Evolutionary conservation across 2,797 vertebrate species (phyloP).

Genomic region (Artibeus lituratus): DNA sequence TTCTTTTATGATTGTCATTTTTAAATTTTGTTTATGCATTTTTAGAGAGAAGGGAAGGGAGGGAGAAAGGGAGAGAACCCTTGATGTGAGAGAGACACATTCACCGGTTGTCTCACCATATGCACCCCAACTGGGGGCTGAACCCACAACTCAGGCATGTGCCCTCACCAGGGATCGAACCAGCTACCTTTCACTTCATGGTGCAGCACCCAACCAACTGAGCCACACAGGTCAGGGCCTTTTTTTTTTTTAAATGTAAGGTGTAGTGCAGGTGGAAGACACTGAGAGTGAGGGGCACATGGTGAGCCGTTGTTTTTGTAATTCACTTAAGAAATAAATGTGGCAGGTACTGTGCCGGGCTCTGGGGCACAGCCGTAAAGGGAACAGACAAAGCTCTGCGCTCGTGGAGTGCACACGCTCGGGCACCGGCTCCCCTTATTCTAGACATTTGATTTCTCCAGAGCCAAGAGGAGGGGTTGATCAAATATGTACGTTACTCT

Average conservation of each 20-base stretch:
- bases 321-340: not conserved
- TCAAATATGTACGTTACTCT: constrained; percentile 53
- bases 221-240: not conserved
- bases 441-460: constrained; percentile 28
- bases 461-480: constrained; percentile 43
- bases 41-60: not conserved
- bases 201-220: not conserved
- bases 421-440: not conserved
- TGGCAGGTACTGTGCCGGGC: not conserved
- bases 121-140: no score
- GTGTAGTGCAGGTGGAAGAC: not conserved
- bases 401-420: not conserved
- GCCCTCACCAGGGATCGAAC: not conserved
- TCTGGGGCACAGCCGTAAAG: not conserved
- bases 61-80: not conserved
- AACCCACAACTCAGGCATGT: not conserved
- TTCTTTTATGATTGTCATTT: not conserved
- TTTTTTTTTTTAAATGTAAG: not conserved
- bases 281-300: not conserved
- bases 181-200: not conserved
- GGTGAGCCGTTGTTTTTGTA: not conserved
- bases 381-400: not conserved
- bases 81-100: not conserved
- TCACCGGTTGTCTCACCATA: not conserved
- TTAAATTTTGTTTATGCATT: not conserved